These are phyloP conservation scores for Polydrusus tereticollis DNA, from an alignment of 2,888 invertebrate genomes.

Conservation along the genomic window DNA sequence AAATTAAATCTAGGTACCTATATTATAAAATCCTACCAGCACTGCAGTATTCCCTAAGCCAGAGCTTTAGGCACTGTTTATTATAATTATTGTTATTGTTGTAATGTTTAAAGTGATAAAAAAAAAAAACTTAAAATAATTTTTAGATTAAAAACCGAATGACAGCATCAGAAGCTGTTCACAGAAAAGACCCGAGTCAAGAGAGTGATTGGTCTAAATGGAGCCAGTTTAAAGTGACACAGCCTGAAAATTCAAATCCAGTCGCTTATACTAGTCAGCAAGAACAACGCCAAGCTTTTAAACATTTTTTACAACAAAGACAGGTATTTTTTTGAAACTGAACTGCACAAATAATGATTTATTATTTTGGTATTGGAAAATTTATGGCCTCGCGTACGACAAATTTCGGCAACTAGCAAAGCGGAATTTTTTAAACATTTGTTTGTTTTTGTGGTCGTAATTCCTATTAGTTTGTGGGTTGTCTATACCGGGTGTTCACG, in stretches of 20 bases:
- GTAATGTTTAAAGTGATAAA: no score
- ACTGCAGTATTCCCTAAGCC: no score
- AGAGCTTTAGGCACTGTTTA: no score
- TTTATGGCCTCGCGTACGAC: not conserved
- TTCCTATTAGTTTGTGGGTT: no score
- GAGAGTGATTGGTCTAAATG: conserved; percentile 45
- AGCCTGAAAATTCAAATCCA: conserved; percentile 56
- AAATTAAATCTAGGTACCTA: no score
- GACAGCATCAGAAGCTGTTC: conserved; percentile 59
- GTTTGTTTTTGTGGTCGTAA: no score
- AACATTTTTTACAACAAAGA: conserved; percentile 71
- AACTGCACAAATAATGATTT: no score
- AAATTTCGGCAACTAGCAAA: not conserved
- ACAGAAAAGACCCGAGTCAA: conserved; percentile 49
- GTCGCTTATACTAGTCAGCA: conserved; percentile 57
- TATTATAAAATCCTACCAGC: no score
- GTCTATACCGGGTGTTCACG: no score
- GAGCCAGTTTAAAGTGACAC: conserved; percentile 50
- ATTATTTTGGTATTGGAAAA: no score
- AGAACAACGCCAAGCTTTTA: conserved; percentile 69
- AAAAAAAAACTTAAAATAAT: no score
- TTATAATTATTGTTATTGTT: conserved; percentile 2
- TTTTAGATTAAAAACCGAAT: conserved; percentile 51
- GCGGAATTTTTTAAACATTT: no score
- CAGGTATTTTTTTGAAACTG: conserved; percentile 61